These are phyloP conservation scores for Emydocephalus ijimae DNA, from an alignment of 2,113 vertebrate species.

Conservation along the genomic window DNA sequence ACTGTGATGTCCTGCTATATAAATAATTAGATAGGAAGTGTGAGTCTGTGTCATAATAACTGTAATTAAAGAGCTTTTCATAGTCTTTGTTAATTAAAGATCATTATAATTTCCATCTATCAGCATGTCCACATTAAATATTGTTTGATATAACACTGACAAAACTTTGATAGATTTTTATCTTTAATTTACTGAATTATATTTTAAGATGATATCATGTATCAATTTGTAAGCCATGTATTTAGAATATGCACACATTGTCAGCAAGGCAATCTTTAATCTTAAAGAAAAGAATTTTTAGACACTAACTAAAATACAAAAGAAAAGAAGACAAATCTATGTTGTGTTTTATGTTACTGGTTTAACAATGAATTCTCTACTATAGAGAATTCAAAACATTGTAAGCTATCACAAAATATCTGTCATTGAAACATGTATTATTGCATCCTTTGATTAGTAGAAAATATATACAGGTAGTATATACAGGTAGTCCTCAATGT, in stretches of 20 bases:
- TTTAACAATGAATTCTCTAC: background rate
- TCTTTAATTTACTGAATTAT: constrained; percentile 42
- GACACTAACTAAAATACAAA: background rate
- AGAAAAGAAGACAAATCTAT: background rate
- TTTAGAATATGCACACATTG: background rate
- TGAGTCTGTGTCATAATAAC: background rate
- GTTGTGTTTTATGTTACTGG: background rate
- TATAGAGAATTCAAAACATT: background rate
- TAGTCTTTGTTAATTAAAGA: constrained; percentile 4
- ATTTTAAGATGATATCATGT: constrained; percentile 53
- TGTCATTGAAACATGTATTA: background rate
- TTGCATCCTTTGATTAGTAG: background rate
- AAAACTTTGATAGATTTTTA: constrained; percentile 31
- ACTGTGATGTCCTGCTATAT: background rate
- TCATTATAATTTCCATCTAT: constrained; percentile 15
- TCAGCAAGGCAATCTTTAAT: background rate
- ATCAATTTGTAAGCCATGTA: constrained; percentile 47
- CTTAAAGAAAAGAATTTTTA: background rate
- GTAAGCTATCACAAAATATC: background rate
- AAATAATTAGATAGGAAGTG: fast-evolving
- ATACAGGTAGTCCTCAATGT: background rate
- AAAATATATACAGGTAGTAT: background rate
- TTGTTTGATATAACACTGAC: constrained; percentile 37
- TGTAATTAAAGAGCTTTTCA: background rate
- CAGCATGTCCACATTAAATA: constrained; percentile 13